Base-by-base conservation (phyloP, 2,888 invertebrate genomes). In the Cryptophagus acutangulus region DNA sequence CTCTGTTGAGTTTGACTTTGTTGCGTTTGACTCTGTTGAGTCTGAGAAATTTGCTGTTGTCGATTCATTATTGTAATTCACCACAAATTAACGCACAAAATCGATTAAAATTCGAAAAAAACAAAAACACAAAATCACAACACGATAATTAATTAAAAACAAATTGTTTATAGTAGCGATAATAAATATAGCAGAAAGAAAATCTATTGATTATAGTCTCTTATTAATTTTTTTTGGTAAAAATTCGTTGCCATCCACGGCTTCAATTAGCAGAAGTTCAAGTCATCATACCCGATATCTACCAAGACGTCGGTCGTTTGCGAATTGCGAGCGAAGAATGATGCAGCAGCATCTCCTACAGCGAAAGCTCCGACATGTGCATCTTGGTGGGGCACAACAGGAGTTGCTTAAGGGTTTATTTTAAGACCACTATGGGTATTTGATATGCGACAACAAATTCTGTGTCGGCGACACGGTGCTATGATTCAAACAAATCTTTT, bases 231-330 rank as follows among this genome's bases (percentile, higher is more conserved):
- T n/a, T n/a, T n/a, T 40, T 44, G 43, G 45, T 38, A 40, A 44
- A 37, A 43, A 14, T 48, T 48, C 45, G 50, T 50, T 64, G 71
- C 70, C 71, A 65, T 65, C 66, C 71, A 71, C 72, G 73, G 74
- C 72, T 71, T 69, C 71, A 70, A 59, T 71, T 78, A 79, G 80
- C 79, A 81, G 79, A 79, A 82, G 78, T 63, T 62, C 74, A 82
- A 81, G 80, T 82, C 82, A 82, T 82, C 78, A 78, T 81, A 78
- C 78, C 78, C 77, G 78, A 79, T 75, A 70, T 74, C 75, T 71
- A 80, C 81, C 84, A 85, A 87, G 87, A 87, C 87, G 87, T 87
- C 87, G 87, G 84, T 87, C 87, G 87, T 85, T 85, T 85, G 84
- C 84, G 83, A 84, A 84, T 84, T 81, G 84, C 81, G 81, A 84